phyloP scores from a whole-genome alignment of 2,888 invertebrate genomes.

The Nemapogon koenigi region DNA sequence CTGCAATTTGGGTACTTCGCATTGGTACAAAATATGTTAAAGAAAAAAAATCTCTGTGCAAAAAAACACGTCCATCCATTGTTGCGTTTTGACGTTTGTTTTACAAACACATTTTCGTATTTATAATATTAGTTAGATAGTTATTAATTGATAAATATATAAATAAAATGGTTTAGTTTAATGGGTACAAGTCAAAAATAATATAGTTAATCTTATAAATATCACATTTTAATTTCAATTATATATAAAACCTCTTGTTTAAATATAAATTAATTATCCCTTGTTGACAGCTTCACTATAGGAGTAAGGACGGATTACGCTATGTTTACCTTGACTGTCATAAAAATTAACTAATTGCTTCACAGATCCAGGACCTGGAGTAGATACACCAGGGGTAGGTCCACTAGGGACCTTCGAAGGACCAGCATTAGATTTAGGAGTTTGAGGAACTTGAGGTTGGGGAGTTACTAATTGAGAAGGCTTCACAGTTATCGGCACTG shows the following conservation, averaged over 20 bases:
- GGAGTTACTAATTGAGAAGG: slow-evolving; percentile 16
- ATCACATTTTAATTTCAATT: not conserved
- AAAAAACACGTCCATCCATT: no score
- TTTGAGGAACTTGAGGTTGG: slow-evolving; percentile 16
- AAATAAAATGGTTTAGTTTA: slow-evolving; percentile 7
- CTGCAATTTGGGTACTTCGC: no score
- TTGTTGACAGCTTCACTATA: slow-evolving; percentile 57
- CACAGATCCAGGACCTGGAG: slow-evolving; percentile 48
- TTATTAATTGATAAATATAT: slow-evolving; percentile 8
- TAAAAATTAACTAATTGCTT: slow-evolving; percentile 46
- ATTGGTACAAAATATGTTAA: no score
- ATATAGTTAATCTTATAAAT: not conserved
- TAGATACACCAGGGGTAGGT: no score
- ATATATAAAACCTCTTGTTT: not conserved
- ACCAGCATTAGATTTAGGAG: no score
- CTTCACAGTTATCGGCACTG: slow-evolving; percentile 16
- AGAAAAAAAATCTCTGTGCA: slow-evolving; percentile 5
- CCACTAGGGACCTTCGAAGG: no score
- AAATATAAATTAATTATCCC: slow-evolving; percentile 24
- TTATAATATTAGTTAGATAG: no score
- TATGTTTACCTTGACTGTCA: slow-evolving; percentile 46
- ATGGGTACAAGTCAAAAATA: not conserved
- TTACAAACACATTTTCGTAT: no score
- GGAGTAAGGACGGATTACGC: slow-evolving; percentile 45
- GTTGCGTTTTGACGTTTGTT: no score